phyloP scores from a whole-genome alignment of 2,888 invertebrate genomes.

The Camponotus fellah region DNA sequence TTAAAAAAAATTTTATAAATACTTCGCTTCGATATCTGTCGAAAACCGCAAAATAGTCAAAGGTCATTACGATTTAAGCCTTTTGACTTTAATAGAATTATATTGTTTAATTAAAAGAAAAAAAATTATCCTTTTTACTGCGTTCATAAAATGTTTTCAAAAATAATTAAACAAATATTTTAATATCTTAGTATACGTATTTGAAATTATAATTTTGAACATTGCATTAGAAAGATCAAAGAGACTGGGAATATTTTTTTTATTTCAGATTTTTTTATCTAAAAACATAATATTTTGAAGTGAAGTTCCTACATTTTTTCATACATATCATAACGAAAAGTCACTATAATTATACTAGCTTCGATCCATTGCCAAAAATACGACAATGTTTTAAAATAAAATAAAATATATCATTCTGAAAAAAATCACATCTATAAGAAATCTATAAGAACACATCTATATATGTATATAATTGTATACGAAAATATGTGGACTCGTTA shows the following conservation, averaged over 20 bases:
- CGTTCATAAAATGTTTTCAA: background rate
- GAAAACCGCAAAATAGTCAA: background rate
- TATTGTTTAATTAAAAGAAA: background rate
- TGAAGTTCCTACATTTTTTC: background rate
- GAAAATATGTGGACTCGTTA: slow-evolving; percentile 12
- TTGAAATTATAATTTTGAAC: background rate
- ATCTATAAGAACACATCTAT: background rate
- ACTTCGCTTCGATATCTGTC: background rate
- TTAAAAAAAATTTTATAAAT: background rate
- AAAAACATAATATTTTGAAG: background rate
- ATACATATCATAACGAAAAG: background rate
- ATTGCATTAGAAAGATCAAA: background rate
- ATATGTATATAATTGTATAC: background rate
- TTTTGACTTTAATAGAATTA: background rate
- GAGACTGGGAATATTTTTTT: background rate
- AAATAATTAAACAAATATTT: background rate
- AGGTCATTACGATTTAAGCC: background rate
- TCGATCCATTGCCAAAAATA: background rate
- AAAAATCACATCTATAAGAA: too few species aligned
- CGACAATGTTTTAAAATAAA: background rate
- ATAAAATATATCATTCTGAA: background rate
- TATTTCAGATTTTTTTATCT: background rate
- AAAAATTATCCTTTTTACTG: background rate
- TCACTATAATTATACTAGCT: background rate
- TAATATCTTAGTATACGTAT: background rate